Evolutionary conservation across 2,888 invertebrate genomes (phyloP), one percentile per base, ranked within the genome.

Genomic region (Dicyrtoma fusca): DNA sequence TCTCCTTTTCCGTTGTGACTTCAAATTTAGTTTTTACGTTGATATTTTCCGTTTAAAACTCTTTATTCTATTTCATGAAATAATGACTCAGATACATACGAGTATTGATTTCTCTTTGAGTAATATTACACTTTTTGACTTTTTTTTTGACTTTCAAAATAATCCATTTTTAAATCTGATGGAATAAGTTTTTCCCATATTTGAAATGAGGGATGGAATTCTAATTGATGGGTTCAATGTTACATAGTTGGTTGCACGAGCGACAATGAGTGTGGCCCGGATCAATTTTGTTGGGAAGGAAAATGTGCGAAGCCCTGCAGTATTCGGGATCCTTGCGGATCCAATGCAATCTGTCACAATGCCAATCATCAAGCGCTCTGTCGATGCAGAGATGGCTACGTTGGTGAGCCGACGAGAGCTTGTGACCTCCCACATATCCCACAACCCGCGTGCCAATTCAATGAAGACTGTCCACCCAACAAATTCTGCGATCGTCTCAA

Each of bases 401-500:
- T 88, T 62, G 94, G 94, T 63, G 89, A 91, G 82, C 88, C 93
- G 19, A 84, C 79, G 1, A 61, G 78, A 55, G 75, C 71, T 49
- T 78, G 78, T 71, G 76, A 75, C 49, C 73, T 83, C 87, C 88
- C 82, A 83, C 86, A 83, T 86, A 89, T 83, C 89, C 23, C 69
- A 1, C 88, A 78, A 45, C 71, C 70, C 3, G 87, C 93, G 66
- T 94, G 94, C 83, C 94, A 94, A 83, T 93, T 92, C 84, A 94
- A 94, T 82, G 93, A 92, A 86, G 94, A 94, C 82, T 95, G 94
- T 82, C 92, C 93, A 69, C 91, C 92, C n/a, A 88, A 91, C 81
- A 89, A 92, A 81, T 85, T 92, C 23, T 95, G 94, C 83, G 94
- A 94, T 84, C 88, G 93, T 79, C 85, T 93, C 64, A 94, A 93